Evolutionary conservation across 2,888 invertebrate species (phyloP).

Genomic region (Pachydiplax longipennis): DNA sequence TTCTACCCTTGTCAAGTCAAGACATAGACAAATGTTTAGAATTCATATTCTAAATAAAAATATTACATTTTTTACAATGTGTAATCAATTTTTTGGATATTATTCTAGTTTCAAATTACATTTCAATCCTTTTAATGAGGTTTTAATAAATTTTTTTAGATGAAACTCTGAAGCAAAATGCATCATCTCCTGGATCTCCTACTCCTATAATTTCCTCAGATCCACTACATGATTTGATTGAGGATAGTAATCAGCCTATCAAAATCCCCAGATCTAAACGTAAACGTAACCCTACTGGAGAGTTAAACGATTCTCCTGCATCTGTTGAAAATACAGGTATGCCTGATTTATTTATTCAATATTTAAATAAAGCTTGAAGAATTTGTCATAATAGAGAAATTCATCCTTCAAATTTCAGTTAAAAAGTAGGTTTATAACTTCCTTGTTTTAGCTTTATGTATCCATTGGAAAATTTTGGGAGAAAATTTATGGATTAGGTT

Average conservation of each 20-base stretch:
- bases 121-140: neutral
- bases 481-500: too few species aligned
- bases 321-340: slow-evolving; percentile 5
- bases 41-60: too few species aligned
- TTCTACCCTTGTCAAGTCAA: too few species aligned
- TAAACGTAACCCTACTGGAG: neutral
- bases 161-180: neutral
- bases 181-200: slow-evolving; percentile 15
- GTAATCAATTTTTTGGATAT: too few species aligned
- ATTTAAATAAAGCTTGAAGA: too few species aligned
- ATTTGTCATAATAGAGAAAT: too few species aligned
- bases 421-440: too few species aligned
- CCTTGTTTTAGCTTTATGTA: too few species aligned
- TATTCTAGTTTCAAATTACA: neutral
- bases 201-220: slow-evolving; percentile 7
- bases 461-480: too few species aligned
- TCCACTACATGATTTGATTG: slow-evolving; percentile 16
- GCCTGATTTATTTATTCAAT: neutral
- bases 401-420: too few species aligned
- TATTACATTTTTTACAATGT: too few species aligned
- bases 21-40: too few species aligned
- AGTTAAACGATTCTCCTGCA: neutral
- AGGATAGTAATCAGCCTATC: slow-evolving; percentile 13
- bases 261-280: slow-evolving; percentile 26
- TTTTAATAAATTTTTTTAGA: neutral